A percentile compares a stretch with the other conserved stretches of the same genome.
These are phyloP conservation scores for Scomber japonicus DNA, from an alignment of 2,113 vertebrate species.

Conservation along the genomic window DNA sequence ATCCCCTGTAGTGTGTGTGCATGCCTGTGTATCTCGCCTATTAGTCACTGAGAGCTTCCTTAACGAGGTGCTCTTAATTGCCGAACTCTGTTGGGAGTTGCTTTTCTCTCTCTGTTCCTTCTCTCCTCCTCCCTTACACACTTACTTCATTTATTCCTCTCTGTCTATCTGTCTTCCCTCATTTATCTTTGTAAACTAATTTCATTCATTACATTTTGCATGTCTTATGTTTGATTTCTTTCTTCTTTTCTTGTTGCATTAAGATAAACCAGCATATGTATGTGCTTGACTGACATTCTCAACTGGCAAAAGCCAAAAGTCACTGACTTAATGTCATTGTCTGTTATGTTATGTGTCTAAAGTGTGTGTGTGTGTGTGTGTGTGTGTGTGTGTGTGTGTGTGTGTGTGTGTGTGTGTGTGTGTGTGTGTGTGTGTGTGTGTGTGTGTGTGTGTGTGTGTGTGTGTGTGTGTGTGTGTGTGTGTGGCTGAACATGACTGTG, in stretches of 20 bases:
- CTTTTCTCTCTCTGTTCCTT: neutral
- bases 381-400: neutral
- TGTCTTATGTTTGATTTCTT: too few species aligned
- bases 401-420: neutral
- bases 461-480: too few species aligned
- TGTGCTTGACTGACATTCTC: neutral
- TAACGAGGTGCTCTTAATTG: constrained; percentile 69
- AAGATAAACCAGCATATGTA: too few species aligned
- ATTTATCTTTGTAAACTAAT: constrained; percentile 2
- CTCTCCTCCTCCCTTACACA: neutral
- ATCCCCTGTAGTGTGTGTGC: constrained; percentile 47
- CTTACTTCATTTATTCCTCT: neutral
- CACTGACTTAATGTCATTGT: neutral
- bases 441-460: too few species aligned
- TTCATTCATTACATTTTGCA: neutral
- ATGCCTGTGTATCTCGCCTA: constrained; percentile 33
- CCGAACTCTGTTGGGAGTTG: constrained; percentile 50
- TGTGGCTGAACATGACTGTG: too few species aligned
- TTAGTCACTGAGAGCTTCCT: constrained; percentile 61
- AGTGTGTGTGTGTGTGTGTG: too few species aligned
- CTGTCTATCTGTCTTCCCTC: neutral
- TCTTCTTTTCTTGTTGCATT: neutral
- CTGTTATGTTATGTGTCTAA: too few species aligned
- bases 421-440: neutral
- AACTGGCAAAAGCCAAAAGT: constrained; percentile 4